Percentiles rank a stretch among this genome's conserved stretches.
phyloP scores from a whole-genome alignment of 2,888 invertebrate species.

The Limenitis camilla region DNA sequence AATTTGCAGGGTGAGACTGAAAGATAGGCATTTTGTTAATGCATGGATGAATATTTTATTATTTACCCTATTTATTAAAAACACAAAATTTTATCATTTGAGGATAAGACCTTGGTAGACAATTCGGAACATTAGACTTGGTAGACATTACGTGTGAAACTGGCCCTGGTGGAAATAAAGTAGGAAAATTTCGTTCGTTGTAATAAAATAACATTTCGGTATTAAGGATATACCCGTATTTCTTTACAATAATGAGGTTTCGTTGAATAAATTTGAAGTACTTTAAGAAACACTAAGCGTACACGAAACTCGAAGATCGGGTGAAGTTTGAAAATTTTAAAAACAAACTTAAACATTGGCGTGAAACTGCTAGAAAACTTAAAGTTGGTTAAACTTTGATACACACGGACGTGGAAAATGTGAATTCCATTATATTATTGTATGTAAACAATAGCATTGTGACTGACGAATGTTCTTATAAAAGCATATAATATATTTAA shows the following conservation, averaged over 20 bases:
- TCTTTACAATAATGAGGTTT: constrained; percentile 9
- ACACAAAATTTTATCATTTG: no score
- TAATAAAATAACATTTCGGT: no score
- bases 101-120: no score
- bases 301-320: constrained; percentile 30
- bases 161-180: no score
- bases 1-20: constrained; percentile 62
- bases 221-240: constrained; percentile 20
- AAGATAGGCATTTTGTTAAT: constrained; percentile 68
- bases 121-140: no score
- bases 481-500: no score
- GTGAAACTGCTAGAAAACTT: constrained; percentile 47
- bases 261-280: constrained; percentile 15
- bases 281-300: constrained; percentile 25
- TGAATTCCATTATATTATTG: not conserved
- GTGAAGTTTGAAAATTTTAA: constrained; percentile 44
- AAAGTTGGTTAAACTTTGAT: constrained; percentile 24
- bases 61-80: not conserved
- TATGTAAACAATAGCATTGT: no score
- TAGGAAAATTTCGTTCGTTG: no score
- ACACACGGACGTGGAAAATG: constrained; percentile 14
- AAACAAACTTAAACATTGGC: constrained; percentile 45
- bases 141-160: no score
- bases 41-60: constrained; percentile 61
- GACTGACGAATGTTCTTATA: no score